phyloP scores from a whole-genome alignment of 2,113 vertebrate genomes.

The Aix galericulata region DNA sequence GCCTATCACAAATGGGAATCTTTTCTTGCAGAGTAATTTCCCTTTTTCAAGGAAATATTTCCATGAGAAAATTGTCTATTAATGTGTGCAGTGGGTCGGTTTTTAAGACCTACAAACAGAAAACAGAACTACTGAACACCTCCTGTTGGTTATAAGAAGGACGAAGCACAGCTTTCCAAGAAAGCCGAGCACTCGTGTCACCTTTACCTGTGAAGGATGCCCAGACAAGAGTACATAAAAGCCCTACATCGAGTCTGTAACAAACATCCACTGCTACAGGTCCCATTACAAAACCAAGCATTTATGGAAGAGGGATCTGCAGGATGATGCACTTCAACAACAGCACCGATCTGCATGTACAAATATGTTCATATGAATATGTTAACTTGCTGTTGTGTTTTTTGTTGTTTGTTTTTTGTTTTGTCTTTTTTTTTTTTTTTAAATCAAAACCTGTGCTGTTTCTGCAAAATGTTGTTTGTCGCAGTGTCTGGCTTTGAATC shows the following conservation, averaged over 20 bases:
- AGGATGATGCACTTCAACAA: neutral
- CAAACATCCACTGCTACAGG: neutral
- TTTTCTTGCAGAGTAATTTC: neutral
- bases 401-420: neutral
- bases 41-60: neutral
- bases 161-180: neutral
- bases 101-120: neutral
- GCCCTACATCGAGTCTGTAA: rapidly evolving
- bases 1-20: neutral
- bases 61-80: neutral
- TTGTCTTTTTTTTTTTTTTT: neutral
- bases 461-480: neutral
- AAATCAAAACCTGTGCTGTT: neutral
- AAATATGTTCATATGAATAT: neutral
- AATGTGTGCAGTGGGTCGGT: neutral
- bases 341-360: neutral
- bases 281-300: neutral
- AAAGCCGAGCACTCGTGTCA: neutral
- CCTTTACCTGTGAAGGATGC: neutral
- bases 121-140: neutral
- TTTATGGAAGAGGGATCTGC: neutral
- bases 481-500: neutral
- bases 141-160: neutral
- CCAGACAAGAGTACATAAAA: neutral
- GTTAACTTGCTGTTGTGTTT: neutral